Evolutionary conservation across 2,797 vertebrate species (phyloP), one percentile per base, ranked within the genome.

Genomic region (Paratrypauchen microcephalus): DNA sequence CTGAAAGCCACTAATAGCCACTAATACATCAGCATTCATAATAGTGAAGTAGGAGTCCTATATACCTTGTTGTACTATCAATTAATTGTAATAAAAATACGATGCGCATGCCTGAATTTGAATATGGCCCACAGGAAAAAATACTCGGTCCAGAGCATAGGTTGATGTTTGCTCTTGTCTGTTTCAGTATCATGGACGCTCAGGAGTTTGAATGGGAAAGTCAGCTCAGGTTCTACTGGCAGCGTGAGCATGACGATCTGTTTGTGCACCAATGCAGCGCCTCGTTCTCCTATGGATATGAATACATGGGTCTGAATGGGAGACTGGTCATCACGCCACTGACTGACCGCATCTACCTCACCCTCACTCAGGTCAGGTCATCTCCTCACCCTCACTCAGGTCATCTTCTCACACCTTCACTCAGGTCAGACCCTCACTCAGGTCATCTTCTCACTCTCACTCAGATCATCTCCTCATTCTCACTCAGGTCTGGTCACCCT

Each of bases 301-400:
- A 99, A 87, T 99, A 99, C 86, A 99, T 99, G 98, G 98, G 98
- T 2, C 83, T 99, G 75, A 99, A 99, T 0, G 98, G 98, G 26
- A 93, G 97, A 0, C 88, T 99, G 70, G 98, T 99, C 65, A 99
- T 99, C 87, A 99, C 98, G 0, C 97, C 98, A 0, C 93, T 99
- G 67, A 99, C 98, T 0, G 97, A 99, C 74, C 93, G 97, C 6
- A 99, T 99, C 81, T 99, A 99, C 88, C 94, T 99, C 75, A 99
- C 98, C 0, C 94, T 99, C 69, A 99, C 98, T 0, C 97, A 57
- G 55, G 41, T 45, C 41, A 45, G 13, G 15, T 48, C 45, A 15
- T 47, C 47, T 2, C 47, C 47, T 48, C 47, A 19, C 16, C 47
- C 47, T 52, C 19, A 54, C 50, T 48, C 18, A 48, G 47, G 47